These are phyloP conservation scores for Parazoanthus atlanticus DNA, from an alignment of 92 coral and sea anemone genomes.

Conservation along the genomic window DNA sequence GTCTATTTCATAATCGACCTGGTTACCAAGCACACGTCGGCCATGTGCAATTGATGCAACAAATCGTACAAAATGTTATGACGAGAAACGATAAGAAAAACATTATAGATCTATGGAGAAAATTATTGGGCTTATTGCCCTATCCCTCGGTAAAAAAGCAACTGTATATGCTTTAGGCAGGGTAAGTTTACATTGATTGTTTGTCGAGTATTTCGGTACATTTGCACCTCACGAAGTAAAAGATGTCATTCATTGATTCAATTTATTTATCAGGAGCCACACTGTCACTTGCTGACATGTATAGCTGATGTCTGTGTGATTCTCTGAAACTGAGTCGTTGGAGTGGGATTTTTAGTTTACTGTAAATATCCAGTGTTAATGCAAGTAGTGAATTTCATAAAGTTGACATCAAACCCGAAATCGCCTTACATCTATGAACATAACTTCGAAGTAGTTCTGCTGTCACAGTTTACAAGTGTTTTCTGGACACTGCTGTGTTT, in stretches of 20 bases:
- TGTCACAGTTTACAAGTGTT: no score
- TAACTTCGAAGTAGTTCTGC: no score
- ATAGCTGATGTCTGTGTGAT: no score
- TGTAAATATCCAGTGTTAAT: background rate
- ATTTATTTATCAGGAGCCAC: no score
- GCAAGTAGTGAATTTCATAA: background rate
- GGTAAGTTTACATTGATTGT: conserved; percentile 59
- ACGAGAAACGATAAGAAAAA: background rate
- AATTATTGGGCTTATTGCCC: conserved; percentile 89
- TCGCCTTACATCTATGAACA: no score
- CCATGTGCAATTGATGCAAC: conserved; percentile 51
- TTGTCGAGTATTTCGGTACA: background rate
- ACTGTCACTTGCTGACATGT: no score
- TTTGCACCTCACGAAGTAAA: background rate
- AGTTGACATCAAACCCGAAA: no score
- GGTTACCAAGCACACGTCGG: conserved; percentile 64
- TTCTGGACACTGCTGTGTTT: no score
- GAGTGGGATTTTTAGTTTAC: background rate
- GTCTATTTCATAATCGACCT: conserved; percentile 36
- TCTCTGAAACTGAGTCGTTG: background rate
- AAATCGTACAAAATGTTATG: background rate
- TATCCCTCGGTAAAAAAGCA: conserved; percentile 92
- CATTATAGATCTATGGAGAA: conserved; percentile 75
- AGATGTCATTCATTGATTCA: no score
- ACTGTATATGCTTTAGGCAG: conserved; percentile 97